Evolutionary conservation across 2,888 invertebrate genomes (phyloP).

Genomic region (Archips xylosteana): DNA sequence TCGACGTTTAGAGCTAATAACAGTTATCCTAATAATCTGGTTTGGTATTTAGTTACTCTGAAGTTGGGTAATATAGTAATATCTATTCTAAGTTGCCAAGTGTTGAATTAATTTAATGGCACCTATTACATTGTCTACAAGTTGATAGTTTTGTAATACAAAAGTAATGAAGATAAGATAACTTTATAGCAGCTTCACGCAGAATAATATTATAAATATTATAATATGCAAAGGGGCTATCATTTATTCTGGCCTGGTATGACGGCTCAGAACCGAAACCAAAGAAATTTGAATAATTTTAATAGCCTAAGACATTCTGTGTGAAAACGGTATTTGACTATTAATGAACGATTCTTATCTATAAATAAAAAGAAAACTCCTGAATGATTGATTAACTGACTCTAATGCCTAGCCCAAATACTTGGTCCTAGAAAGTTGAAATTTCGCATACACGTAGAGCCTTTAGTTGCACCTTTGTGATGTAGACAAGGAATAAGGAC

Average conservation of each 20-base stretch:
- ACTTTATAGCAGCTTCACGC: neutral
- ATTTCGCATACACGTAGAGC: too few species aligned
- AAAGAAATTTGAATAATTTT: neutral
- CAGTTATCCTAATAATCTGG: constrained; percentile 21
- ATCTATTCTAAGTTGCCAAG: neutral
- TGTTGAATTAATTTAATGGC: constrained; percentile 12
- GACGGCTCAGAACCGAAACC: neutral
- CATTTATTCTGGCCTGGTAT: neutral
- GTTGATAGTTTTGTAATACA: neutral
- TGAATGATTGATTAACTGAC: too few species aligned
- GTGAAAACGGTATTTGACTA: too few species aligned
- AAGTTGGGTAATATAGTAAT: constrained; percentile 16
- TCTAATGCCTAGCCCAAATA: too few species aligned
- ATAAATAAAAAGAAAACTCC: too few species aligned
- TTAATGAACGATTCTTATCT: too few species aligned
- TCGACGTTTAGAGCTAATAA: constrained; percentile 23
- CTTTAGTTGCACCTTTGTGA: too few species aligned
- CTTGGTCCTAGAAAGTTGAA: too few species aligned
- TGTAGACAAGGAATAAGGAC: too few species aligned
- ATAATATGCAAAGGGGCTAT: neutral
- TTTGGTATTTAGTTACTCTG: constrained; percentile 3
- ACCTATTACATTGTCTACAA: constrained; percentile 1
- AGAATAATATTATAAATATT: neutral
- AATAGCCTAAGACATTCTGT: neutral
- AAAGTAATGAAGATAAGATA: constrained; percentile 6